phyloP scores from a whole-genome alignment of 2,797 vertebrate genomes.

The Catamblyrhynchus diadema region DNA sequence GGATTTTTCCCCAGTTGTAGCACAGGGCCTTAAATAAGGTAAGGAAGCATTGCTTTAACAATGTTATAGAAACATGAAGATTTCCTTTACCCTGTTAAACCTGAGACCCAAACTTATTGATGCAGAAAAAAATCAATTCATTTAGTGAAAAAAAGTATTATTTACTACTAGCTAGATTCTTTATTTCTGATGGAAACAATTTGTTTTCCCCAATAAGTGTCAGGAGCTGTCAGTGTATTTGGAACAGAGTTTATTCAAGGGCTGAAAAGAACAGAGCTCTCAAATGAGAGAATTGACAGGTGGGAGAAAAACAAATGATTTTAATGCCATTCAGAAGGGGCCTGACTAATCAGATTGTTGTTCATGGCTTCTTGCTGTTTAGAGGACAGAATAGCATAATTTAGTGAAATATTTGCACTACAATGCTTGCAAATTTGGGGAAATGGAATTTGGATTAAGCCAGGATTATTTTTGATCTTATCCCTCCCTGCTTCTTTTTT shows the following conservation, averaged over 20 bases:
- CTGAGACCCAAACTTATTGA: not conserved
- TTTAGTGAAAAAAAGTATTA: not conserved
- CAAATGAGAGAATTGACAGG: not conserved
- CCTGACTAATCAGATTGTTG: conserved; percentile 25
- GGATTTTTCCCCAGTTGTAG: not conserved
- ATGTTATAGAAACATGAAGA: not conserved
- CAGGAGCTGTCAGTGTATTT: not conserved
- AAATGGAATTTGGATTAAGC: conserved; percentile 62
- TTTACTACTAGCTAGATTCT: not conserved
- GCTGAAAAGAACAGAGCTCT: not conserved
- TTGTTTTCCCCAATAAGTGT: conserved; percentile 7
- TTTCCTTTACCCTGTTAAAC: not conserved
- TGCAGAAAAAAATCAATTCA: not conserved
- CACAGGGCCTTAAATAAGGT: not conserved
- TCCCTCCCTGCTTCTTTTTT: not conserved
- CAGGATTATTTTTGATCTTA: conserved; percentile 57
- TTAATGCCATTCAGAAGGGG: not conserved
- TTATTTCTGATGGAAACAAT: conserved; percentile 33
- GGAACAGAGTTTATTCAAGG: not conserved
- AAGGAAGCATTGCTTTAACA: not conserved
- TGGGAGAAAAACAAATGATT: conserved; percentile 31
- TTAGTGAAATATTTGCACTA: conserved; percentile 36
- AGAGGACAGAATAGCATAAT: conserved; percentile 12
- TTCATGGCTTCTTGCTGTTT: conserved; percentile 22
- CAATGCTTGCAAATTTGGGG: conserved; percentile 24